Evolutionary conservation across 2,113 vertebrate genomes (phyloP).

Genomic region (Chascanopsetta lugubris): DNA sequence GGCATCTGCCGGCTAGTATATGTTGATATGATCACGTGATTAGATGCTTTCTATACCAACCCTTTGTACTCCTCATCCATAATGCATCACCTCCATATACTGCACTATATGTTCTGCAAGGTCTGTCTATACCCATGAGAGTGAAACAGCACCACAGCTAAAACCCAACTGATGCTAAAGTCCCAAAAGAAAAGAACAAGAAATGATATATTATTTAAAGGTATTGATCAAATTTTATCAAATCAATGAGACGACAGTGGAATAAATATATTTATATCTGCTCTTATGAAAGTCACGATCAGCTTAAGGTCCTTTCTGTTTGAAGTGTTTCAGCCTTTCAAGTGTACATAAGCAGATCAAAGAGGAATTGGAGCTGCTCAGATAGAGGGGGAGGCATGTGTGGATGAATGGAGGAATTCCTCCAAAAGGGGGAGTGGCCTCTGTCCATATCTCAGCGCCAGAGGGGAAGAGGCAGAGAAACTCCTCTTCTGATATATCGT

Average conservation of each 20-base stretch:
- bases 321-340: slow-evolving; percentile 77
- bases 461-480: slow-evolving; percentile 25
- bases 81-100: slow-evolving; percentile 61
- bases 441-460: slow-evolving; percentile 35
- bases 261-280: slow-evolving; percentile 19
- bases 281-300: slow-evolving; percentile 68
- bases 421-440: slow-evolving; percentile 57
- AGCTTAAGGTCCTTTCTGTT: slow-evolving; percentile 61
- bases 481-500: slow-evolving; percentile 9
- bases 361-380: slow-evolving; percentile 64
- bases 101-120: slow-evolving; percentile 45
- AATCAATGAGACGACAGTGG: slow-evolving; percentile 67
- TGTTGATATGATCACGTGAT: slow-evolving; percentile 63
- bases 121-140: slow-evolving; percentile 58
- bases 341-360: slow-evolving; percentile 78
- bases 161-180: slow-evolving; percentile 58
- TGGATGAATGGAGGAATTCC: slow-evolving; percentile 65
- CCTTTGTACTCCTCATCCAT: slow-evolving; percentile 68
- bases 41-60: slow-evolving; percentile 49
- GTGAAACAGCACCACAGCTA: slow-evolving; percentile 44
- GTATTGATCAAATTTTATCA: slow-evolving; percentile 77
- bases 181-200: slow-evolving; percentile 58
- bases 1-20: slow-evolving; percentile 33
- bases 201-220: slow-evolving; percentile 75
- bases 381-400: slow-evolving; percentile 60